Conservation (phyloP, 2,888 invertebrate genomes). For the Eurytoma californica region DNA sequence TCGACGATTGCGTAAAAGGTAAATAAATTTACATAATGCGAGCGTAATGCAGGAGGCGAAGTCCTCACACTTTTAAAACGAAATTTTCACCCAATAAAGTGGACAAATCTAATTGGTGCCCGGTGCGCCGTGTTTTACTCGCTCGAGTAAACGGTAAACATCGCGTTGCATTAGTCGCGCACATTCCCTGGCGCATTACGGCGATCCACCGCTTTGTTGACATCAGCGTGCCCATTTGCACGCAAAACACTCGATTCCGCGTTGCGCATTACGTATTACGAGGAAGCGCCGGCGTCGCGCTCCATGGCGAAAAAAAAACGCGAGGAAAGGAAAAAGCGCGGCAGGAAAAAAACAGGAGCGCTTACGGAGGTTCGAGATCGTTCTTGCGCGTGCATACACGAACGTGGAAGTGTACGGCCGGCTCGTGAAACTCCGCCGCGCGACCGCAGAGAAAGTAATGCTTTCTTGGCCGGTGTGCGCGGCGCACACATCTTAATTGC, state of each 20-base stretch:
- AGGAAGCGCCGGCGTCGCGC: neutral
- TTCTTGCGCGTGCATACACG: neutral
- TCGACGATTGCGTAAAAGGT: neutral
- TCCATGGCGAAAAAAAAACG: neutral
- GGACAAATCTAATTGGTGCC: neutral
- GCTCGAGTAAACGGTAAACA: neutral
- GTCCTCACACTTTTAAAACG: neutral
- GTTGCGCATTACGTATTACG: neutral
- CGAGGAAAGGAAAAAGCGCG: neutral
- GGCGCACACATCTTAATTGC: conserved; percentile 61
- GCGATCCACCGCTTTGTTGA: neutral
- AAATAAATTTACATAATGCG: conserved; percentile 19
- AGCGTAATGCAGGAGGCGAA: conserved; percentile 4
- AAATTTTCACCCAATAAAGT: neutral
- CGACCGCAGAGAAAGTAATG: conserved; percentile 67
- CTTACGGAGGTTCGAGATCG: neutral
- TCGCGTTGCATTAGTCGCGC: neutral
- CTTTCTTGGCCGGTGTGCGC: conserved; percentile 62
- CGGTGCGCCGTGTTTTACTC: neutral
- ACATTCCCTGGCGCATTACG: neutral
- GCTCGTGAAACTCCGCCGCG: conserved; percentile 60
- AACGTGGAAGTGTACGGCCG: conserved; percentile 42
- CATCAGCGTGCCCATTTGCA: neutral
- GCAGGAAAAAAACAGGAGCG: neutral
- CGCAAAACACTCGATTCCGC: neutral